Conservation (phyloP, 2,888 invertebrate species). For the Drosophila pullipes region DNA sequence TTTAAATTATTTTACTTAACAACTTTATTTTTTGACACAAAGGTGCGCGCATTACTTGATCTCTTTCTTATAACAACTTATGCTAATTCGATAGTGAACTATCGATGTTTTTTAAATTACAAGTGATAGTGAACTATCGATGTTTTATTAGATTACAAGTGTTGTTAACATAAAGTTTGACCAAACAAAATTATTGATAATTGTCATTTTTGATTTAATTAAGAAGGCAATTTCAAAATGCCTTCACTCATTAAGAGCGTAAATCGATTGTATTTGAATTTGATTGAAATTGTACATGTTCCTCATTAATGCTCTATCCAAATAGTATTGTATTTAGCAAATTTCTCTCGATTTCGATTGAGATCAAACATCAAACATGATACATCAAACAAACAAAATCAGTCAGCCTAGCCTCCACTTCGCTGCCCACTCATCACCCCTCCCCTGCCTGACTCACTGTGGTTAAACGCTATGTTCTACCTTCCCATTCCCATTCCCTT, state of each 20-base stretch:
- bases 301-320: neutral
- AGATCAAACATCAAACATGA: constrained; percentile 14
- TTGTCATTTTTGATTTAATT: neutral
- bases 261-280: neutral
- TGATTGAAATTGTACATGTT: neutral
- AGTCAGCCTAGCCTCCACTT: neutral
- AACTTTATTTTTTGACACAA: too few relatives aligned
- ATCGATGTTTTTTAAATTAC: too few relatives aligned
- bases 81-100: too few relatives aligned
- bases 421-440: neutral
- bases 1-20: too few relatives aligned
- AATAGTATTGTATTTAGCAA: neutral
- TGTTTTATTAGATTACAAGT: too few relatives aligned
- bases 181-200: too few relatives aligned
- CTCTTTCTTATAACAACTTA: too few relatives aligned
- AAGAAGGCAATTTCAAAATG: neutral
- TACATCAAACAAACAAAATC: constrained; percentile 1
- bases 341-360: constrained; percentile 6
- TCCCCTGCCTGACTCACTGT: constrained; percentile 6
- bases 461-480: constrained; percentile 3
- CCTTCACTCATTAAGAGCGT: neutral
- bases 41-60: too few relatives aligned
- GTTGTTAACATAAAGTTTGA: too few relatives aligned
- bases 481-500: neutral
- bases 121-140: too few relatives aligned